Base-by-base conservation (phyloP, 2,888 invertebrate genomes). In the Amblyteles armatorius region DNA sequence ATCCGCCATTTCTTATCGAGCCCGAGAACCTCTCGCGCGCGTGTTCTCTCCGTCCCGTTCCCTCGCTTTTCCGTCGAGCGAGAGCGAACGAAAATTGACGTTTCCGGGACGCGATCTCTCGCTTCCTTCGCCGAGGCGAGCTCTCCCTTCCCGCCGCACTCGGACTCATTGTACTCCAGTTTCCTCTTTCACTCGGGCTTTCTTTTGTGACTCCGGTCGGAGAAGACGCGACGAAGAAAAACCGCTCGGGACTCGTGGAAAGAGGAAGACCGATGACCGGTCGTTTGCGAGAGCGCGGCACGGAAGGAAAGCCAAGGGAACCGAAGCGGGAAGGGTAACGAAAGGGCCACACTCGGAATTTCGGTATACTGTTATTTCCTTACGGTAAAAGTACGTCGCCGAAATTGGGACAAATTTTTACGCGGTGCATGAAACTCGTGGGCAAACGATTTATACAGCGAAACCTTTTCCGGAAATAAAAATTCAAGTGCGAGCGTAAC, bases 41-140 rank as follows among this genome's bases (percentile, higher is more conserved):
- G 82, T 87, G 9, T 40, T 40, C 40, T 2, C 9, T 40, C 87
- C 86, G 86, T 87, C 84, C 73, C 68, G 72, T 74, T 86, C 84
- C 86, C 86, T 87, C 88, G 84, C 86, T 86, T 87, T 86, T 88
- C 84, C 76, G 63, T 68, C 52, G 48, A 48, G 78, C 13, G 68
- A 68, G 71, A 68, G 52, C 79, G 71, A 78, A 84, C 78, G 87
- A 89, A 91, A 91, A 90, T 89, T 90, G 90, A 85, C 89, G 87
- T 91, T 90, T 90, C 91, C 90, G 91, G 88, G 86, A 88, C 84
- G 84, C 85, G 76, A 74, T 69, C 83, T 50, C 80, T 84, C 77
- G 73, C 9, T 60, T 22, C 57, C 71, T 36, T 29, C 65, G 63
- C 57, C 55, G 13, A 26, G 22, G 57, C 57, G 26, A 26, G 33